These are phyloP conservation scores for Origma solitaria DNA, from an alignment of 2,113 vertebrate genomes.

Conservation along the genomic window DNA sequence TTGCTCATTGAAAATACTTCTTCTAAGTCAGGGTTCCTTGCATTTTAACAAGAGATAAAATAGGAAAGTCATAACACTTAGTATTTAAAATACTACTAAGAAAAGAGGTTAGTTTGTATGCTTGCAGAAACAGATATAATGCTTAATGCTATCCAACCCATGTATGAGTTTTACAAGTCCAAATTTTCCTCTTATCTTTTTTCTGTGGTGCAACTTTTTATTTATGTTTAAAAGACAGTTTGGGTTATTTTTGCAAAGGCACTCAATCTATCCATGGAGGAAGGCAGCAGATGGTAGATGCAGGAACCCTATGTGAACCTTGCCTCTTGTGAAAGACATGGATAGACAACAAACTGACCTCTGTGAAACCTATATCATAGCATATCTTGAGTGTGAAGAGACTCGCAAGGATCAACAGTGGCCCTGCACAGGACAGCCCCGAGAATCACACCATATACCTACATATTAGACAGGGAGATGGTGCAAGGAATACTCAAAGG, in stretches of 20 bases:
- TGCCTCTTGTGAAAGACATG: not conserved
- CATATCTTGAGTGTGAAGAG: not conserved
- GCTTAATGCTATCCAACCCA: not conserved
- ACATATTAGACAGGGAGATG: not conserved
- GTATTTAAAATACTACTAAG: not conserved
- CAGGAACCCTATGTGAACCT: not conserved
- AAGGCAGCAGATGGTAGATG: not conserved
- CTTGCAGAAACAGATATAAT: not conserved
- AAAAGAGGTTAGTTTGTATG: conserved; percentile 26
- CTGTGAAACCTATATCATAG: not conserved
- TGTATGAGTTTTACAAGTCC: not conserved
- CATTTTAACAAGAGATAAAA: conserved; percentile 45
- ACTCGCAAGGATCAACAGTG: not conserved
- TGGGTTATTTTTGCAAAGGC: not conserved
- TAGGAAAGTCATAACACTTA: conserved; percentile 1
- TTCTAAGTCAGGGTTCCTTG: conserved; percentile 21
- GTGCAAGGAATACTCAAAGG: not conserved
- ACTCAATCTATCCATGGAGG: not conserved
- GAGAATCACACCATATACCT: not conserved
- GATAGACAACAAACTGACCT: not conserved
- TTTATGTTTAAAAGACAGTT: not conserved
- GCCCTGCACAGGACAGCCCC: not conserved
- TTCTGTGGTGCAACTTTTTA: not conserved
- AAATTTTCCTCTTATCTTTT: not conserved
- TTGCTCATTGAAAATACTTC: conserved; percentile 9